Percentiles rank a stretch among this genome's conserved stretches.
Evolutionary conservation across 1,140 invertebrate genomes (phyloP).

Genomic region (Pseudomyrmex sp.): DNA sequence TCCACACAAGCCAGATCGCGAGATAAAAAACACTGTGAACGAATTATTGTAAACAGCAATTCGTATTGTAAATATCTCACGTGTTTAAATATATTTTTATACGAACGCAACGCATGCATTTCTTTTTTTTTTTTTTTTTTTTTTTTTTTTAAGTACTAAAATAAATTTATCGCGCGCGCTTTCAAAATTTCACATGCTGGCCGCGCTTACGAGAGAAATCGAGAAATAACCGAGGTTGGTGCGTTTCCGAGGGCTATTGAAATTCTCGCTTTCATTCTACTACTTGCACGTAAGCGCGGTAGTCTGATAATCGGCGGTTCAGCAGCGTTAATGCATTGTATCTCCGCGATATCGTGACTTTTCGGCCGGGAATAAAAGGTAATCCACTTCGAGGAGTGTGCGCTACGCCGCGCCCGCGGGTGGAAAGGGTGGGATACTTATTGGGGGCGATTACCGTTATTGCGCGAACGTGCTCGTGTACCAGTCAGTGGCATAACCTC

Average conservation of each 20-base stretch:
- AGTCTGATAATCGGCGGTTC: slow-evolving; percentile 38
- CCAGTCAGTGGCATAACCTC: slow-evolving; percentile 67
- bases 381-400: slow-evolving; percentile 68
- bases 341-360: slow-evolving; percentile 60
- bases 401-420: slow-evolving; percentile 7
- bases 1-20: no score
- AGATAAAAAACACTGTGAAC: no score
- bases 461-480: slow-evolving; percentile 71
- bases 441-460: slow-evolving; percentile 72
- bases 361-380: slow-evolving; percentile 51
- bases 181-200: background rate
- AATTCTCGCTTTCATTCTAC: slow-evolving; percentile 2
- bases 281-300: background rate
- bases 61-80: background rate
- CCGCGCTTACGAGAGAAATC: no score
- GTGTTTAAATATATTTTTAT: slow-evolving; percentile 3
- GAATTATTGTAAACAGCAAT: no score
- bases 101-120: background rate
- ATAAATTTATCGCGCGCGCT: background rate
- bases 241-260: background rate
- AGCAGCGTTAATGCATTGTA: slow-evolving; percentile 69
- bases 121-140: no score
- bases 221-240: background rate
- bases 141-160: no score
- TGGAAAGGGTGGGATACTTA: slow-evolving; percentile 68